Conservation (phyloP, 37 sponge, comb jelly and placozoan genomes). For the Haliclona indistincta region DNA sequence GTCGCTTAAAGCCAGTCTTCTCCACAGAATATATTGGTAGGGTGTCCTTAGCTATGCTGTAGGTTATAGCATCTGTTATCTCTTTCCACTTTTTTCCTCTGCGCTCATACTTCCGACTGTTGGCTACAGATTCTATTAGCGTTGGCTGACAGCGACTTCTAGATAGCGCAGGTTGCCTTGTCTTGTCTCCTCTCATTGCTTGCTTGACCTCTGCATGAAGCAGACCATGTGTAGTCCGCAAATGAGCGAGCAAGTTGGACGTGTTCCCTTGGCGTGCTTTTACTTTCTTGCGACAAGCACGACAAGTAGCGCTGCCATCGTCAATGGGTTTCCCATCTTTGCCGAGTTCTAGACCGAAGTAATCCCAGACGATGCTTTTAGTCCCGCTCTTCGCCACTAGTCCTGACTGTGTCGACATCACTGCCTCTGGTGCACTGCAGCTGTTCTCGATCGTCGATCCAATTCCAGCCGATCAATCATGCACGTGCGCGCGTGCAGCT, state of each 20-base stretch:
- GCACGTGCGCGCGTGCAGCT: too few species aligned
- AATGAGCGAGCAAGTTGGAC: slow-evolving; percentile 30
- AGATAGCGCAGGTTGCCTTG: not conserved
- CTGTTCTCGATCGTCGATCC: too few species aligned
- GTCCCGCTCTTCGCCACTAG: slow-evolving; percentile 21
- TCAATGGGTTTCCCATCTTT: slow-evolving; percentile 7
- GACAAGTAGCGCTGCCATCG: slow-evolving; percentile 17
- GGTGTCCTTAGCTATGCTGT: slow-evolving; percentile 30
- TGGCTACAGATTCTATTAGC: slow-evolving; percentile 1
- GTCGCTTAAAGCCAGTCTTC: slow-evolving; percentile 20
- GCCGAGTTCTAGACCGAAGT: too few species aligned
- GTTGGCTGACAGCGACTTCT: too few species aligned
- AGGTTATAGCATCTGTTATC: slow-evolving; percentile 41
- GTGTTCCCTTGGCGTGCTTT: slow-evolving; percentile 27
- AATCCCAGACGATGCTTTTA: slow-evolving; percentile 21
- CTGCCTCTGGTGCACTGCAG: too few species aligned
- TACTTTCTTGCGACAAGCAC: slow-evolving; percentile 17
- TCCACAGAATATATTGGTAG: slow-evolving; percentile 17
- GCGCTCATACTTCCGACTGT: slow-evolving; percentile 8
- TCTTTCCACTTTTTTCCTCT: slow-evolving; percentile 28
- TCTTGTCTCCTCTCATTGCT: slow-evolving; percentile 13
- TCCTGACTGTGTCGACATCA: too few species aligned
- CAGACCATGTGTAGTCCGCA: slow-evolving; percentile 10
- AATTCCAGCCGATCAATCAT: too few species aligned
- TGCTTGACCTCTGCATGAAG: slow-evolving; percentile 12